phyloP scores from a whole-genome alignment of 2,797 vertebrate species.

The Neopelma chrysocephalum region DNA sequence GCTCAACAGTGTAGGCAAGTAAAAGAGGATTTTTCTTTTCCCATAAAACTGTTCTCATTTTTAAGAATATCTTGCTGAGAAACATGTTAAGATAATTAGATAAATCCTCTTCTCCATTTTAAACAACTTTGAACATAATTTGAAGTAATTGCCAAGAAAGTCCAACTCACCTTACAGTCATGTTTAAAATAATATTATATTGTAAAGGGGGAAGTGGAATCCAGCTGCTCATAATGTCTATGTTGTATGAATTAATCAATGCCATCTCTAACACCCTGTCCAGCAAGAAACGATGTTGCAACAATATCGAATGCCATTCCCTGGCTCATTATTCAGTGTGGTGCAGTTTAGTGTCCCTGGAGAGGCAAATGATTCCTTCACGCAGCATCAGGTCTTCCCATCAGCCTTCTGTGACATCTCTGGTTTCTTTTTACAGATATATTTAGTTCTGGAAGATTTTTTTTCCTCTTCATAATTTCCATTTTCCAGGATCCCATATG shows the following conservation, averaged over 20 bases:
- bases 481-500: neutral
- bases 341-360: neutral
- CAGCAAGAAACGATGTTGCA: neutral
- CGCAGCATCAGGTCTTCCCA: neutral
- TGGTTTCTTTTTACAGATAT: neutral
- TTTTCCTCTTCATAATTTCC: neutral
- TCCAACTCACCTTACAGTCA: neutral
- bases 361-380: neutral
- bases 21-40: neutral
- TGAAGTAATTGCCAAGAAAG: neutral
- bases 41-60: neutral
- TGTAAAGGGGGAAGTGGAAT: neutral
- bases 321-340: neutral
- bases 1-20: neutral
- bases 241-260: neutral
- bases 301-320: fast-evolving
- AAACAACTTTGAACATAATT: neutral
- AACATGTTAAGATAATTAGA: neutral
- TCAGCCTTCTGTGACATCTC: neutral
- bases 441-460: neutral
- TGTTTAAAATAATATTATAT: neutral
- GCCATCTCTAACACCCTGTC: neutral
- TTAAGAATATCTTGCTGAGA: neutral
- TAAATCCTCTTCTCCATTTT: neutral
- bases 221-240: neutral